Base-by-base conservation (phyloP, 2,113 vertebrate genomes). In the Stigmatopora nigra region DNA sequence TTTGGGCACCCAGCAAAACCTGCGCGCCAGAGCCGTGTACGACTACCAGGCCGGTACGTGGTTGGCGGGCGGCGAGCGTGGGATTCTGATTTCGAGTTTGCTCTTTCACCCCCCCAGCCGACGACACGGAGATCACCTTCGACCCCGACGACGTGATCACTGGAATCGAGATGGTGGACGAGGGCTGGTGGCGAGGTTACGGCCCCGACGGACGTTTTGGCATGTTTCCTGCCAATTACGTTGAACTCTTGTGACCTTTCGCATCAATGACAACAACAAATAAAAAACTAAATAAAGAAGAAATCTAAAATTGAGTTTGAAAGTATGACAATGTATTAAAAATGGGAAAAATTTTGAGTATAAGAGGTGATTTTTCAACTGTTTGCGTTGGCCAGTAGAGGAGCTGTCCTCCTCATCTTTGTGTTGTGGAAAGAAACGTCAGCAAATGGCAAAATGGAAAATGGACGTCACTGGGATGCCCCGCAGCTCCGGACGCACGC, bases 191-290 rank as follows among this genome's bases (percentile, higher is more conserved):
- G 95, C 90, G 92, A 0, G 95, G 95, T 38, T 89, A 79, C 0
- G 91, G 89, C 0, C 93, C 94, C 0, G 86, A 91, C 0, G 95
- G 95, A 36, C 87, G 85, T 71, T 95, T 90, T 0, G 96, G 96
- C 59, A 91, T 99, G 93, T 98, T 99, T 58, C 95, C 95, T 0
- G 94, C 95, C 71, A 98, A 98, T 68, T 98, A 96, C 0, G 96
- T 98, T 61, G 94, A 97, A 67, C 75, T 83, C 0, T 14, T 88
- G 20, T 89, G 77, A 31, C 38, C 9, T 41, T 41, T 41, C 1
- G 38, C 7, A 8, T 7, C 38, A 41, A 10, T 38, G 4, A 38
- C 38, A 8, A 2, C 5, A 41, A 41, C 1, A 41, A 41, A 41
- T 10, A 41, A 41, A 41, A 41, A 10, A n/a, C n/a, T n/a, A n/a